Percentiles rank a stretch among this genome's conserved stretches.
phyloP scores from a whole-genome alignment of 1,140 invertebrate genomes.

The Drosophila trapezifrons region DNA sequence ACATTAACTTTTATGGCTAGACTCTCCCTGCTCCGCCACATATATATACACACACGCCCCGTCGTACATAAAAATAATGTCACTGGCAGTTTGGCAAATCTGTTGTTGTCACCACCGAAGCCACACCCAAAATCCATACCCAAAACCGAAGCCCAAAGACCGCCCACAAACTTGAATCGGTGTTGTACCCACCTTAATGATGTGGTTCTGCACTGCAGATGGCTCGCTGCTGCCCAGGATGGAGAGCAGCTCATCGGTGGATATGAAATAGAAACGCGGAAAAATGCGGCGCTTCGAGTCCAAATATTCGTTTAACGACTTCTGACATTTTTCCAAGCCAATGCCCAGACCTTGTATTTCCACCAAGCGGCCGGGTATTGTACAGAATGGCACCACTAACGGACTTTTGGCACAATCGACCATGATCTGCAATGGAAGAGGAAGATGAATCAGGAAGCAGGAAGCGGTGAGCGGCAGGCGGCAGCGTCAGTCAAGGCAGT shows the following conservation, averaged over 20 bases:
- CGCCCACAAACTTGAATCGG: slow-evolving; percentile 20
- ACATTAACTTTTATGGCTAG: slow-evolving; percentile 82
- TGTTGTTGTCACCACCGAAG: slow-evolving; percentile 68
- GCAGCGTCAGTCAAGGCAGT: slow-evolving; percentile 59
- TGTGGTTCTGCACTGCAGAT: slow-evolving; percentile 93
- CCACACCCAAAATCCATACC: slow-evolving; percentile 9
- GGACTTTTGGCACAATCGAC: slow-evolving; percentile 90
- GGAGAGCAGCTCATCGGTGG: slow-evolving; percentile 94
- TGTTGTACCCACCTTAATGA: slow-evolving; percentile 90
- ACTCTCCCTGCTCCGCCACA: slow-evolving; percentile 26
- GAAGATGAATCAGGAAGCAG: slow-evolving; percentile 27
- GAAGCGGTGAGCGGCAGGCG: slow-evolving; percentile 1
- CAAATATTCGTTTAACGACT: slow-evolving; percentile 94
- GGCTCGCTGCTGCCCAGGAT: slow-evolving; percentile 94
- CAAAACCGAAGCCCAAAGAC: slow-evolving; percentile 8
- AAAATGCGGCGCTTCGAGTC: slow-evolving; percentile 94
- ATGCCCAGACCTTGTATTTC: slow-evolving; percentile 90
- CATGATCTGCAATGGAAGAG: slow-evolving; percentile 88
- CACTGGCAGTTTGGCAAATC: slow-evolving; percentile 76
- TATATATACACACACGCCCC: slow-evolving; percentile 34
- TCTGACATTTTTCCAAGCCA: slow-evolving; percentile 94
- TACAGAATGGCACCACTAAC: slow-evolving; percentile 91
- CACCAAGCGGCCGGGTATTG: slow-evolving; percentile 88
- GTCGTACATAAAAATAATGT: slow-evolving; percentile 80
- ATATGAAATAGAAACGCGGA: slow-evolving; percentile 96